Evolutionary conservation across 2,888 invertebrate species (phyloP).

Genomic region (Oligia strigilis): DNA sequence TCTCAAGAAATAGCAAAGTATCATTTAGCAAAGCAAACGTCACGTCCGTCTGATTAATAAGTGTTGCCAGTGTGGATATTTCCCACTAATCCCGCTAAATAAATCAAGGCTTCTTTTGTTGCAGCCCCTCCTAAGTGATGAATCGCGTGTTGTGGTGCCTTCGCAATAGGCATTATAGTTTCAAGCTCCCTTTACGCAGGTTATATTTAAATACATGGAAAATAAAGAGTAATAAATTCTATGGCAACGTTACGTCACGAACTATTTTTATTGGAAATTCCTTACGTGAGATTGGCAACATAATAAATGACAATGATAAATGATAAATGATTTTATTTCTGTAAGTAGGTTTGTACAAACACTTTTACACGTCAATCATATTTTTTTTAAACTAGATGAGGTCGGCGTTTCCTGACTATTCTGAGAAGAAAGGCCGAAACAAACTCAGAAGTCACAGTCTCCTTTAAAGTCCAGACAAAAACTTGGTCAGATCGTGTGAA

Average conservation of each 20-base stretch:
- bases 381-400: no score
- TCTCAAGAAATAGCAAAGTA: constrained; percentile 24
- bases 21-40: constrained; percentile 42
- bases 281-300: neutral
- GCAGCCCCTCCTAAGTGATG: constrained; percentile 71
- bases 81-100: constrained; percentile 63
- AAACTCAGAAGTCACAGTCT: no score
- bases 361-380: no score
- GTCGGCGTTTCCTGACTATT: no score
- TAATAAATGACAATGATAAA: no score
- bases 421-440: no score
- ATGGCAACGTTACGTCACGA: constrained; percentile 27
- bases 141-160: constrained; percentile 69
- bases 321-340: no score
- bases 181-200: constrained; percentile 51
- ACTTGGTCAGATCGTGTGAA: no score
- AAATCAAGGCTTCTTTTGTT: constrained; percentile 71
- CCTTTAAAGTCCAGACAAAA: no score
- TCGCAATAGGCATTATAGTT: constrained; percentile 62
- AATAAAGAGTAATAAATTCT: neutral
- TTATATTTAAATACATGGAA: constrained; percentile 17
- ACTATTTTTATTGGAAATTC: constrained; percentile 21
- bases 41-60: constrained; percentile 57
- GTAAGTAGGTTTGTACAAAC: no score
- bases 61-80: constrained; percentile 57